A percentile compares a stretch with the other conserved stretches of the same genome.
phyloP scores from a whole-genome alignment of 2,888 invertebrate genomes.

The Diaphora mendica region DNA sequence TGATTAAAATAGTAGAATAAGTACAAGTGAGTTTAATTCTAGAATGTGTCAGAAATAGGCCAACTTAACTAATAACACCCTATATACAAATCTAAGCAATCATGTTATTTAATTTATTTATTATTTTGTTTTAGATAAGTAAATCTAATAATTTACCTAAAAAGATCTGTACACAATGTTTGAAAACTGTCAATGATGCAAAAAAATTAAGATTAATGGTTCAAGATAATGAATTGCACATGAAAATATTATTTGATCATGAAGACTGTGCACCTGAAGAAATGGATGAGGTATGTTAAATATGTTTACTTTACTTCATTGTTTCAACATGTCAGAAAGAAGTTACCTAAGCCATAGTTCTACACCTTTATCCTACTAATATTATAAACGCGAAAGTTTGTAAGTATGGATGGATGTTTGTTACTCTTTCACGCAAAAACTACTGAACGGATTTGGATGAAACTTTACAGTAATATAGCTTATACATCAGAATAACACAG shows the following conservation, averaged over 20 bases:
- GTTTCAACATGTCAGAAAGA: neutral
- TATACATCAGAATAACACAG: too few species aligned
- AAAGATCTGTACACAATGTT: slow-evolving; percentile 67
- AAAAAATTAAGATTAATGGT: slow-evolving; percentile 59
- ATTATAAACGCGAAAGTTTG: too few species aligned
- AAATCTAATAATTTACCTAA: slow-evolving; percentile 62
- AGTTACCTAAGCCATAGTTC: too few species aligned
- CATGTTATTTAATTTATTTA: neutral
- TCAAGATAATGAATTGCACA: slow-evolving; percentile 58
- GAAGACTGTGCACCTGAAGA: slow-evolving; percentile 18
- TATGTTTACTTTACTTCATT: neutral
- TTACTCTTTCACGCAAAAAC: too few species aligned
- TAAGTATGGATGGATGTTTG: too few species aligned
- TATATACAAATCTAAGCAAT: neutral
- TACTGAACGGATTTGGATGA: too few species aligned
- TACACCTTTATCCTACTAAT: too few species aligned
- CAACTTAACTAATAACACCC: too few species aligned
- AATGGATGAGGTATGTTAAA: slow-evolving; percentile 18
- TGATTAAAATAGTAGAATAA: too few species aligned
- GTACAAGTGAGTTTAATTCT: too few species aligned
- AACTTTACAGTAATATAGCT: too few species aligned
- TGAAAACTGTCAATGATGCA: slow-evolving; percentile 56
- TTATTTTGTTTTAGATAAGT: slow-evolving; percentile 48
- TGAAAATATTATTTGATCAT: slow-evolving; percentile 55
- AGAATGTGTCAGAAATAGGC: too few species aligned